Conservation (phyloP, 2,888 invertebrate genomes). For the Eugnorisma glareosa region DNA sequence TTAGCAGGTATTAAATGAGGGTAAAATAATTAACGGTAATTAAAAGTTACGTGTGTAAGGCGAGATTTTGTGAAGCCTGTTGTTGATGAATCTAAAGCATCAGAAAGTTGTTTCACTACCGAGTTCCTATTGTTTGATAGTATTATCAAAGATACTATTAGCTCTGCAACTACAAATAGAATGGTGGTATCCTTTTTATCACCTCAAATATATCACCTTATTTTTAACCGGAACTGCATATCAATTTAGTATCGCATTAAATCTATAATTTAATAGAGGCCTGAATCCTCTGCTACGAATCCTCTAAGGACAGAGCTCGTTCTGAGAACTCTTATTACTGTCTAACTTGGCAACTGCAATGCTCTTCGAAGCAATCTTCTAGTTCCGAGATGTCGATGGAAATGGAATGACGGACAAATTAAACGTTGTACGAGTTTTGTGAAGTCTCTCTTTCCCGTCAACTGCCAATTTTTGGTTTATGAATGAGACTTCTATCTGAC, state of each 20-base stretch:
- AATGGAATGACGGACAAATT: not conserved
- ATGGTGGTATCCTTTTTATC: not conserved
- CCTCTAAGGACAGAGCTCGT: not conserved
- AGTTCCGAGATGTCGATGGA: too few species aligned
- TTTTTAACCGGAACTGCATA: not conserved
- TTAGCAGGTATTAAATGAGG: constrained; percentile 60
- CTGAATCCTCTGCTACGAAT: not conserved
- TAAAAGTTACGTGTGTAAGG: constrained; percentile 52
- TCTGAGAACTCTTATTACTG: not conserved
- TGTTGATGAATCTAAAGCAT: not conserved
- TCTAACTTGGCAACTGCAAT: not conserved
- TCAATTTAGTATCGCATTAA: not conserved
- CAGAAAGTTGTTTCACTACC: not conserved
- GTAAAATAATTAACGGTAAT: constrained; percentile 61
- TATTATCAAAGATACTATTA: too few species aligned
- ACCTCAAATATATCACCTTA: not conserved
- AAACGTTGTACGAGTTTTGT: not conserved
- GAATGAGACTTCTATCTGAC: not conserved
- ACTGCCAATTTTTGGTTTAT: not conserved
- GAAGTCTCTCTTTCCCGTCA: not conserved
- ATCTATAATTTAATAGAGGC: not conserved
- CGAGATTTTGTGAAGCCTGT: constrained; percentile 27
- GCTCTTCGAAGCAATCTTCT: not conserved
- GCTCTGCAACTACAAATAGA: not conserved
- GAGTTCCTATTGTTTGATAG: not conserved